Evolutionary conservation across 2,888 invertebrate species (phyloP).

Genomic region (Corbicula japonica): DNA sequence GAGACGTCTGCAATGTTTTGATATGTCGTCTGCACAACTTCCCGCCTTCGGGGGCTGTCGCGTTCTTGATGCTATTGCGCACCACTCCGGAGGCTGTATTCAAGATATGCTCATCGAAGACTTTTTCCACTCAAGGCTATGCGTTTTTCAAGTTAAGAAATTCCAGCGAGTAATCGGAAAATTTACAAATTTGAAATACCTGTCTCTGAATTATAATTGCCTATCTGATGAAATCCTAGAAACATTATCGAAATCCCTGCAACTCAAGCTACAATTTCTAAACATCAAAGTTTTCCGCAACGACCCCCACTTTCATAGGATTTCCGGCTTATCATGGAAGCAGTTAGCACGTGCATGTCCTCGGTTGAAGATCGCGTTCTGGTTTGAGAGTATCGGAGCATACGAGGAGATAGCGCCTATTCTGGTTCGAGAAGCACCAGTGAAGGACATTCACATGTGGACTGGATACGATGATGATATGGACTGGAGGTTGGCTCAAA

Average conservation of each 20-base stretch:
- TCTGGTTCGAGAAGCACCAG: constrained; percentile 74
- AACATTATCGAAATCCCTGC: constrained; percentile 67
- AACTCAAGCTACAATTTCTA: constrained; percentile 71
- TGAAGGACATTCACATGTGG: constrained; percentile 80
- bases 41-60: constrained; percentile 69
- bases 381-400: constrained; percentile 78
- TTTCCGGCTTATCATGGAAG: constrained; percentile 73
- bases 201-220: constrained; percentile 80
- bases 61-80: constrained; percentile 75
- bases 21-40: constrained; percentile 74
- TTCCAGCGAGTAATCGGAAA: constrained; percentile 67
- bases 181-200: constrained; percentile 74
- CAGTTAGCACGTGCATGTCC: constrained; percentile 71
- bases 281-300: constrained; percentile 76
- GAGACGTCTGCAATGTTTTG: constrained; percentile 66
- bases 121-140: constrained; percentile 76
- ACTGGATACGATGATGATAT: constrained; percentile 78
- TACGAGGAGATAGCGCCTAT: constrained; percentile 71
- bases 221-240: constrained; percentile 76
- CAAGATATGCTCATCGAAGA: constrained; percentile 76
- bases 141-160: constrained; percentile 68
- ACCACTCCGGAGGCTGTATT: constrained; percentile 69
- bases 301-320: constrained; percentile 79
- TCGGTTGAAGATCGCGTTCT: constrained; percentile 71
- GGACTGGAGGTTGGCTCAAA: constrained; percentile 74